A percentile compares a stretch with the other conserved stretches of the same genome.
Conservation (phyloP, 2,888 invertebrate genomes). For the Caenorhabditis sulstoni region DNA sequence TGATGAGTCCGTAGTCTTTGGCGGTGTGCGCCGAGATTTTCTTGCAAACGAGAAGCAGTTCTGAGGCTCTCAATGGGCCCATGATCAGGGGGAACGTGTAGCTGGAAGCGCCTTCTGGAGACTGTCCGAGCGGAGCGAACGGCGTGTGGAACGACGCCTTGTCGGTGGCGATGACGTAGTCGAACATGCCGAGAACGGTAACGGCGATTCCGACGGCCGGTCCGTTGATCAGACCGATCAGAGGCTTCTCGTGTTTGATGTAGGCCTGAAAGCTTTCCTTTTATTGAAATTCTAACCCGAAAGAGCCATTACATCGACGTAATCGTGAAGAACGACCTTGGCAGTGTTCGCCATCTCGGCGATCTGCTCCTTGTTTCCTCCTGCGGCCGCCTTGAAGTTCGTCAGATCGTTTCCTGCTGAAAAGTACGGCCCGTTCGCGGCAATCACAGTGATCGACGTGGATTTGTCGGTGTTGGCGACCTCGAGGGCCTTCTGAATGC, state of each 20-base stretch:
- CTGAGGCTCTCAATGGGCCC: slow-evolving; percentile 87
- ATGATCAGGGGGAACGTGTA: slow-evolving; percentile 90
- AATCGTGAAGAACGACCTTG: slow-evolving; percentile 70
- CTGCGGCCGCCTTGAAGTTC: slow-evolving; percentile 80
- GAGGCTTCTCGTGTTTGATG: slow-evolving; percentile 90
- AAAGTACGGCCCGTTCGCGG: slow-evolving; percentile 86
- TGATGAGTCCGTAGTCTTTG: slow-evolving; percentile 87
- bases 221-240: slow-evolving; percentile 93
- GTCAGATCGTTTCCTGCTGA: slow-evolving; percentile 89
- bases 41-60: slow-evolving; percentile 85
- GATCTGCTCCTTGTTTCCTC: slow-evolving; percentile 65
- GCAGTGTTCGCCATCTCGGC: slow-evolving; percentile 71
- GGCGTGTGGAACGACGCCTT: slow-evolving; percentile 91
- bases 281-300: too few species aligned
- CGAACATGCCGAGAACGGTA: slow-evolving; percentile 90
- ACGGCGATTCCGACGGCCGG: slow-evolving; percentile 93
- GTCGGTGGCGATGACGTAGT: slow-evolving; percentile 91
- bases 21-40: slow-evolving; percentile 90
- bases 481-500: slow-evolving; percentile 65
- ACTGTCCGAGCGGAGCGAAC: slow-evolving; percentile 89
- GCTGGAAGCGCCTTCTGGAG: slow-evolving; percentile 92
- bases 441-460: slow-evolving; percentile 86
- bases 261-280: slow-evolving; percentile 83
- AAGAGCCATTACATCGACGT: slow-evolving; percentile 64
- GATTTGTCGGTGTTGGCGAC: slow-evolving; percentile 84